These are phyloP conservation scores for Pomatostomus ruficeps DNA, from an alignment of 2,113 vertebrate genomes.

Conservation along the genomic window DNA sequence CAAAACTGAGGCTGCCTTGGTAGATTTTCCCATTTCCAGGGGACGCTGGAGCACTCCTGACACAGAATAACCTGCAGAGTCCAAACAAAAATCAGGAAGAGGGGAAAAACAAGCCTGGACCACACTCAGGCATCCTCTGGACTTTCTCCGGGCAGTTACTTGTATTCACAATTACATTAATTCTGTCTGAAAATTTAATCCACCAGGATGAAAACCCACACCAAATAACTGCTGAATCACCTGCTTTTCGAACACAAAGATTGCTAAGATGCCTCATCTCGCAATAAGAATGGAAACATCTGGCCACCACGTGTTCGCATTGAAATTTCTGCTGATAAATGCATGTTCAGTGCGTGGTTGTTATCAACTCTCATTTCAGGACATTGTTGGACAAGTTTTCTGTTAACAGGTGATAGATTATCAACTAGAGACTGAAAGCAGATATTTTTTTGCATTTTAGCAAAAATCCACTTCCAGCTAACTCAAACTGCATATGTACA, in stretches of 20 bases:
- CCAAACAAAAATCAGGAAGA: background rate
- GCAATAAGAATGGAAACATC: background rate
- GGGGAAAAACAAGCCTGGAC: rapidly evolving
- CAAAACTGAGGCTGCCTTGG: background rate
- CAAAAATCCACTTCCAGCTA: background rate
- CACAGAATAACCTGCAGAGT: background rate
- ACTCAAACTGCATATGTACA: background rate
- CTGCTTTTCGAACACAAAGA: background rate
- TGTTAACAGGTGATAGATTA: background rate
- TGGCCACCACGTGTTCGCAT: background rate
- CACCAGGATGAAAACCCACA: background rate
- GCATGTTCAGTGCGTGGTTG: background rate
- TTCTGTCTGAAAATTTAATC: background rate
- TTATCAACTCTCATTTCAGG: background rate
- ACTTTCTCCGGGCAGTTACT: background rate
- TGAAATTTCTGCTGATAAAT: background rate
- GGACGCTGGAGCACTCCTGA: background rate
- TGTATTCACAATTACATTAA: too few species aligned
- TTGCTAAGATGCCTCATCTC: background rate
- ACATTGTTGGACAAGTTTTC: background rate
- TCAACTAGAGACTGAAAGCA: background rate
- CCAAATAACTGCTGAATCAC: background rate
- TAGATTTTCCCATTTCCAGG: background rate
- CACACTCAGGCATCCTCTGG: background rate
- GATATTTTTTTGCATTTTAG: background rate